Percentiles rank a stretch among this genome's conserved stretches.
Conservation (phyloP, 2,797 vertebrate genomes). For the Pogonophryne albipinna region DNA sequence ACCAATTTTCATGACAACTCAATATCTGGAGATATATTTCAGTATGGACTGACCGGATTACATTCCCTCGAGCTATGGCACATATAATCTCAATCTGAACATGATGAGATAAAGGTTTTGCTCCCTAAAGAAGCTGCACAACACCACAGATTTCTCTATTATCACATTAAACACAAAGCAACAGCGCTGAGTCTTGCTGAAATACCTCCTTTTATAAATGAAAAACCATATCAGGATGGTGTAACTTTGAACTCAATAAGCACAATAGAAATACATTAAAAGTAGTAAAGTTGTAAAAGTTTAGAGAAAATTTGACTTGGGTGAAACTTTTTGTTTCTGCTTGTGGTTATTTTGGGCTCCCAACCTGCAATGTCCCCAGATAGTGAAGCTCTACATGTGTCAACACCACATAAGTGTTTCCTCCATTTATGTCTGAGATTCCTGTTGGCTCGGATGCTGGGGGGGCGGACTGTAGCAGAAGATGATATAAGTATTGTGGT, state of each 20-base stretch:
- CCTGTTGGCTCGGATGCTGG: conserved; percentile 45
- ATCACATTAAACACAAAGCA: not conserved
- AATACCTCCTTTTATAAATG: not conserved
- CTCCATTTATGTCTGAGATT: conserved; percentile 48
- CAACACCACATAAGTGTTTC: conserved; percentile 51
- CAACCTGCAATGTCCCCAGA: conserved; percentile 9
- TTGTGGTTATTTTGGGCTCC: conserved; percentile 6
- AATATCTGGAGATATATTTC: not conserved
- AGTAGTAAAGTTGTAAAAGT: not conserved
- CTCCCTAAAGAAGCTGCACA: not conserved
- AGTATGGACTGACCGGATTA: too few species aligned
- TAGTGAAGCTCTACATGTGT: conserved; percentile 31
- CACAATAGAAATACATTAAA: not conserved
- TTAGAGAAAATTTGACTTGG: not conserved
- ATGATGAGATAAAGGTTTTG: not conserved
- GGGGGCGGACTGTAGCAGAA: conserved; percentile 50
- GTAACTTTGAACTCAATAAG: not conserved
- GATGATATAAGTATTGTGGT: conserved; percentile 71
- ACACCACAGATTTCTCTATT: not conserved
- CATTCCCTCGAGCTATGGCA: not conserved
- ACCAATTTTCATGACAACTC: not conserved
- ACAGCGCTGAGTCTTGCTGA: not conserved
- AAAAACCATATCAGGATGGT: not conserved
- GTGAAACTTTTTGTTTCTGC: not conserved
- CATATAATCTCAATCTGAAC: conserved; percentile 1